phyloP scores from a whole-genome alignment of 2,113 vertebrate genomes.

The Hassar affinis region DNA sequence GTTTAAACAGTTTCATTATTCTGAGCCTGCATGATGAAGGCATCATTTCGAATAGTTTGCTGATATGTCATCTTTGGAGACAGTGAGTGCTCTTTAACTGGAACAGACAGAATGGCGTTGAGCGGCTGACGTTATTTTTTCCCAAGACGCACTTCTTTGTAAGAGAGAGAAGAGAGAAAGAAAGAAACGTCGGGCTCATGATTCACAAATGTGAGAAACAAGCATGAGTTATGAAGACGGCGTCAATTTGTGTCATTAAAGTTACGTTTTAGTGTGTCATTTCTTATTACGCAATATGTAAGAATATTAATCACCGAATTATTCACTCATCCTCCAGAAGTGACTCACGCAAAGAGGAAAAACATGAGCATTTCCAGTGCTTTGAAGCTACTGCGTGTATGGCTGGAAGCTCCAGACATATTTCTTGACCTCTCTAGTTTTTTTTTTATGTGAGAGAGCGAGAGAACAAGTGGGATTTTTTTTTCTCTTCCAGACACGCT shows the following conservation, averaged over 20 bases:
- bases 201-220: background rate
- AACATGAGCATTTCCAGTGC: constrained; percentile 49
- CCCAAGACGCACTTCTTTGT: constrained; percentile 6
- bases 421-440: constrained; percentile 12
- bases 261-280: background rate
- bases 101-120: constrained; percentile 36
- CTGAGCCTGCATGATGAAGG: constrained; percentile 51
- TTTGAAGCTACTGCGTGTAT: constrained; percentile 43
- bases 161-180: too few species aligned
- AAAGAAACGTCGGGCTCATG: background rate
- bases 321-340: background rate
- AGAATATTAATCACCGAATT: constrained; percentile 1
- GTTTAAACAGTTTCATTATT: constrained; percentile 66
- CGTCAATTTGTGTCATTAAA: background rate
- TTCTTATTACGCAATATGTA: background rate
- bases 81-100: background rate
- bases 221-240: background rate
- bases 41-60: constrained; percentile 53
- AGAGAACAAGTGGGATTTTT: constrained; percentile 21
- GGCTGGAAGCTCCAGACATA: constrained; percentile 32
- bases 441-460: constrained; percentile 8
- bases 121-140: background rate
- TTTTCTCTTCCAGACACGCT: constrained; percentile 42
- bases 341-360: constrained; percentile 16
- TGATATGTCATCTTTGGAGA: constrained; percentile 57